These are phyloP conservation scores for Conops quadrifasciatus DNA, from an alignment of 2,888 invertebrate species.

Conservation along the genomic window DNA sequence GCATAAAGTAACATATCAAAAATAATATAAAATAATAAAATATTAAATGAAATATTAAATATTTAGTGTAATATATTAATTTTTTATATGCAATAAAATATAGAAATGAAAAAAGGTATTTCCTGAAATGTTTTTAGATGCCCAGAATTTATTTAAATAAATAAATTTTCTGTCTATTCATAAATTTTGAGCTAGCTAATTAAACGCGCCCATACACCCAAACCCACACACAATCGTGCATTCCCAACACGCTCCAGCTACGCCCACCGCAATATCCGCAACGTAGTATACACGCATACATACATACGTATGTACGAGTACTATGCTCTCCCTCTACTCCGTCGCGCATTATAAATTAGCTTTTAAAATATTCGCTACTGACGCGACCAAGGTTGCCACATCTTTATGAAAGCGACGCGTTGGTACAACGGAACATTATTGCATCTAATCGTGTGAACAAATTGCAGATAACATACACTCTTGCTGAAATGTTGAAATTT, in stretches of 20 bases:
- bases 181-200: constrained; percentile 7
- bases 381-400: not conserved
- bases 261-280: not conserved
- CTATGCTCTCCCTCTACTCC: no score
- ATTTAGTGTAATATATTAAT: no score
- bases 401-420: not conserved
- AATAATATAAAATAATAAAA: no score
- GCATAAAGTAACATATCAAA: no score
- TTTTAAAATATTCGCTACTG: constrained; percentile 1
- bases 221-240: not conserved
- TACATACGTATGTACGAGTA: not conserved
- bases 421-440: not conserved
- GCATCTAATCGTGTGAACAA: constrained; percentile 18
- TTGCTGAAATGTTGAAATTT: constrained; percentile 5
- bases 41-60: no score
- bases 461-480: constrained; percentile 9
- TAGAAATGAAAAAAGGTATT: no score
- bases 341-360: constrained; percentile 14
- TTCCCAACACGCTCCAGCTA: no score
- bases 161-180: not conserved
- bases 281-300: not conserved
- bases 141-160: not conserved
- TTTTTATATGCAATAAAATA: no score
- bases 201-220: not conserved
- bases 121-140: no score